These are phyloP conservation scores for Myotis findleyi DNA, from an alignment of 2,797 vertebrate genomes.

Conservation along the genomic window DNA sequence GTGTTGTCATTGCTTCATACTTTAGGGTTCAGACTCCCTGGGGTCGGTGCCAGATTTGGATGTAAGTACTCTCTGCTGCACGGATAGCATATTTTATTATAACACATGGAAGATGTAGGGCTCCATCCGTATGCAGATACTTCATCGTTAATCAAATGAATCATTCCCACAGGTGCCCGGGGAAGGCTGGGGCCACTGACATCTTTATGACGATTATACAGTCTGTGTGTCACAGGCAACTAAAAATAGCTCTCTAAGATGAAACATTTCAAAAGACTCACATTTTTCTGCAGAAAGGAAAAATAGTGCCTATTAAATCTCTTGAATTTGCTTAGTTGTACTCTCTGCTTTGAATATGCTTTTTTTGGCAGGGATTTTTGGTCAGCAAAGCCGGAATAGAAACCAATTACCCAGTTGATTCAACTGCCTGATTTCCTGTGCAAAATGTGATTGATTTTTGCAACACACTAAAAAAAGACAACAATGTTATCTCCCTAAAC, in stretches of 20 bases:
- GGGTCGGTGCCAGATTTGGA: background rate
- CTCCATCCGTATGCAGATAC: background rate
- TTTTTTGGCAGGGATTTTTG: background rate
- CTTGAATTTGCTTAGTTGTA: background rate
- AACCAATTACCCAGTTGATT: background rate
- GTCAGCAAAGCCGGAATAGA: background rate
- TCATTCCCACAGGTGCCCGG: background rate
- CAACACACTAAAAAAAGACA: background rate
- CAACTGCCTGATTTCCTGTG: background rate
- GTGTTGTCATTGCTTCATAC: accelerated
- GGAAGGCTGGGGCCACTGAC: conserved; percentile 19
- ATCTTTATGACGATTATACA: background rate
- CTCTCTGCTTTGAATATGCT: background rate
- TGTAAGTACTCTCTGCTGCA: background rate
- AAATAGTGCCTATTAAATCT: background rate
- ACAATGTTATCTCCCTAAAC: background rate
- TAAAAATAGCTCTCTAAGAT: conserved; percentile 43
- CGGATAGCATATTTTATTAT: background rate
- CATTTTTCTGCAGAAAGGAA: background rate
- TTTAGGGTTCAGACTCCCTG: background rate
- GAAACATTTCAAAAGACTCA: background rate
- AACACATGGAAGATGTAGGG: background rate
- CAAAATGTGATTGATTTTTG: background rate
- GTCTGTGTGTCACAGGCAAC: conserved; percentile 3
- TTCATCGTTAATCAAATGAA: background rate